A percentile compares a stretch with the other conserved stretches of the same genome.
Conservation (phyloP, 2,888 invertebrate species). For the Rhagium mordax region DNA sequence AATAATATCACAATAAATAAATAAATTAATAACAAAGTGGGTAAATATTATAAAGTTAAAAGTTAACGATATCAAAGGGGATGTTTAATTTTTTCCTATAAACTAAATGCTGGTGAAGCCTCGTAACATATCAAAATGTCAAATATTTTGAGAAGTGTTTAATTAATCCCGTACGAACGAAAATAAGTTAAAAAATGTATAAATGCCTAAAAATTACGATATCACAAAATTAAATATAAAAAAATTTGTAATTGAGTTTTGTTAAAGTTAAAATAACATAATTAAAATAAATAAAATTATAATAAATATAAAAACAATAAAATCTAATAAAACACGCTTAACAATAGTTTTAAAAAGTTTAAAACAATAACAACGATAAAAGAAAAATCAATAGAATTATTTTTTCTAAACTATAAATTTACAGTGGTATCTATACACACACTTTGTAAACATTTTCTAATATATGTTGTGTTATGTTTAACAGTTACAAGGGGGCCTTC, state of each 20-base stretch:
- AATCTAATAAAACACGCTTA: constrained; percentile 30
- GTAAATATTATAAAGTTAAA: neutral
- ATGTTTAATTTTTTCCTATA: constrained; percentile 3
- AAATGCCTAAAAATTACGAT: constrained; percentile 23
- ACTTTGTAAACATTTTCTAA: constrained; percentile 30
- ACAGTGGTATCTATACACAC: constrained; percentile 47
- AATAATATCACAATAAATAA: constrained; percentile 38
- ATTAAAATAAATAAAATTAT: constrained; percentile 50
- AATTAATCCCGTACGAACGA: neutral
- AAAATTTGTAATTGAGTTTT: neutral
- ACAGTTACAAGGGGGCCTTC: constrained; percentile 2
- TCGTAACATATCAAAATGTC: neutral
- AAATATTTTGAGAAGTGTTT: neutral
- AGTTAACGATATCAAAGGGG: constrained; percentile 4
- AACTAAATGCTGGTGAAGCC: neutral
- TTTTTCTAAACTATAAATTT: constrained; percentile 34
- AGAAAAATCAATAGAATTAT: constrained; percentile 31
- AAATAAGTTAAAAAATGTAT: neutral
- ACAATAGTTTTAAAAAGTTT: constrained; percentile 28
- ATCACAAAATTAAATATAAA: constrained; percentile 32
- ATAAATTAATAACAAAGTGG: constrained; percentile 23
- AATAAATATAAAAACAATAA: constrained; percentile 37
- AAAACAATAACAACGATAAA: constrained; percentile 33
- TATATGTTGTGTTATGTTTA: constrained; percentile 20
- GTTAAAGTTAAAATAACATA: constrained; percentile 40